These are phyloP conservation scores for Hirundo rustica DNA, from an alignment of 2,797 vertebrate genomes.

Conservation along the genomic window DNA sequence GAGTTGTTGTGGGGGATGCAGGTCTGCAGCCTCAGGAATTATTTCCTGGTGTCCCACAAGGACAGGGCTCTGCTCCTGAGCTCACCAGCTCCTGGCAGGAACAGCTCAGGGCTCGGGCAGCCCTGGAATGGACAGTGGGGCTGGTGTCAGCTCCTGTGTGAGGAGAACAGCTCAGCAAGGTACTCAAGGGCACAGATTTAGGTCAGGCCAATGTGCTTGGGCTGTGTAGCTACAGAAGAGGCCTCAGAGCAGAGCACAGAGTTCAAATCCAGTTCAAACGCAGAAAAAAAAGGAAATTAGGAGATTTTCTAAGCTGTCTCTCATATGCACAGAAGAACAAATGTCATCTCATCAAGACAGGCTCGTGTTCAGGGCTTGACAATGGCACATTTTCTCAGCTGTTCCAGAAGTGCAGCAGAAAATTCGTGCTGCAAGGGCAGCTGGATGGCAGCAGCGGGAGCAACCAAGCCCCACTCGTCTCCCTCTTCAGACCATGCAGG, in stretches of 20 bases:
- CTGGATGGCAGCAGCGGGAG: neutral
- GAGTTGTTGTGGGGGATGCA: neutral
- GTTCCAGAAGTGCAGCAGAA: neutral
- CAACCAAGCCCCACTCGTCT: neutral
- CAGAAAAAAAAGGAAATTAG: neutral
- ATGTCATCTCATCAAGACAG: neutral
- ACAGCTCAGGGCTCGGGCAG: neutral
- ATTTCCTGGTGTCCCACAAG: neutral
- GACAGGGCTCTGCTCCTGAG: neutral
- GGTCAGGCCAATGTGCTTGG: neutral
- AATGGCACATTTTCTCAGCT: neutral
- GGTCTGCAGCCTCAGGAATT: neutral
- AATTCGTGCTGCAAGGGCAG: rapidly evolving
- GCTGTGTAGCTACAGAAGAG: neutral
- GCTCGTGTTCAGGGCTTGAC: neutral
- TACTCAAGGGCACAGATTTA: neutral
- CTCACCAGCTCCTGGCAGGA: neutral
- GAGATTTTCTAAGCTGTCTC: neutral
- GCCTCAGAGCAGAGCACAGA: neutral
- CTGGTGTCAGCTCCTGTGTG: neutral
- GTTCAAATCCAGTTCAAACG: constrained; percentile 41
- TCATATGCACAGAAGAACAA: neutral
- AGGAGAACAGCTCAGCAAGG: constrained; percentile 1
- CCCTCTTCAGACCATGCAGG: neutral
- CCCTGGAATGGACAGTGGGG: neutral